Evolutionary conservation across 2,888 invertebrate genomes (phyloP).

Genomic region (Lochmaea capreae): DNA sequence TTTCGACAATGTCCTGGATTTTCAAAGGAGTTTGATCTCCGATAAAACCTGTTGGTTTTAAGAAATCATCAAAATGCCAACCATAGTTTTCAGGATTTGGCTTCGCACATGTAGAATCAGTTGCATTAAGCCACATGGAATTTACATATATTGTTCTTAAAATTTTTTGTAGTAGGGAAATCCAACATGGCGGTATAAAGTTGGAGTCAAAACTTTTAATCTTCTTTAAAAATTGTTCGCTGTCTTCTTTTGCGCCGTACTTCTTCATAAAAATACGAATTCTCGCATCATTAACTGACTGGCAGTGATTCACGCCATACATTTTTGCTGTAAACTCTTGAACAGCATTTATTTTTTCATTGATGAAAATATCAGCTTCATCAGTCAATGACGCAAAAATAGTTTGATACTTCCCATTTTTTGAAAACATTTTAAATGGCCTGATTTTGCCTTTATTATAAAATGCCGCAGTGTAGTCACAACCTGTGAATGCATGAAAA

Average conservation of each 20-base stretch:
- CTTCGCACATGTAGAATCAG: slow-evolving; percentile 33
- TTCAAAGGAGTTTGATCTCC: slow-evolving; percentile 45
- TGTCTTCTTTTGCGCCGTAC: too few relatives aligned
- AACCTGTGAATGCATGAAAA: slow-evolving; percentile 55
- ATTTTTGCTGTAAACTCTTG: too few relatives aligned
- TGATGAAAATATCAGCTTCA: too few relatives aligned
- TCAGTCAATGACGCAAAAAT: slow-evolving; percentile 53
- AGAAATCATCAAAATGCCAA: too few relatives aligned
- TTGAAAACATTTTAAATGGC: slow-evolving; percentile 52
- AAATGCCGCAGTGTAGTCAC: slow-evolving; percentile 54
- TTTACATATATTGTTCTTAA: slow-evolving; percentile 42
- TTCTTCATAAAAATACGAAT: too few relatives aligned
- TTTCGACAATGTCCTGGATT: slow-evolving; percentile 26
- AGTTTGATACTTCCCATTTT: slow-evolving; percentile 52
- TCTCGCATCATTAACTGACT: too few relatives aligned
- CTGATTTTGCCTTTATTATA: slow-evolving; percentile 54
- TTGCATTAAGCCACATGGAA: slow-evolving; percentile 44
- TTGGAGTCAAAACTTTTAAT: slow-evolving; percentile 41
- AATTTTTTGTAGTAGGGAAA: slow-evolving; percentile 36
- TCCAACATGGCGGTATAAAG: slow-evolving; percentile 33
- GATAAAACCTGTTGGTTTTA: slow-evolving; percentile 41
- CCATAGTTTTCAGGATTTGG: slow-evolving; percentile 24
- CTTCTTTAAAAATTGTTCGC: too few relatives aligned
- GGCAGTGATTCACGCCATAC: too few relatives aligned
- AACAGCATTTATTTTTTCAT: too few relatives aligned